A percentile compares a stretch with the other conserved stretches of the same genome.
These are phyloP conservation scores for Spodoptera picta DNA, from an alignment of 2,888 invertebrate species.

Conservation along the genomic window DNA sequence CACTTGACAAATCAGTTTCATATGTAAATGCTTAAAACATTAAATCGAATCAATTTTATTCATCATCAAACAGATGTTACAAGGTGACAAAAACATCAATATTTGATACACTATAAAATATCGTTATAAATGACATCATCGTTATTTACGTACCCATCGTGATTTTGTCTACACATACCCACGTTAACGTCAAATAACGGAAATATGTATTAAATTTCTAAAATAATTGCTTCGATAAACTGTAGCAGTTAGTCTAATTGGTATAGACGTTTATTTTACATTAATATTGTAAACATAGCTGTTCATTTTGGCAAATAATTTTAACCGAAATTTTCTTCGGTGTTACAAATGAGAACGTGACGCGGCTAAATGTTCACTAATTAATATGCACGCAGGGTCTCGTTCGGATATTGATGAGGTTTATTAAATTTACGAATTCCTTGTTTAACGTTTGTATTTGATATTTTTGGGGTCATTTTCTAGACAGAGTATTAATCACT, in stretches of 20 bases:
- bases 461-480: too few relatives aligned
- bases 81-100: too few relatives aligned
- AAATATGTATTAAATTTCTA: not conserved
- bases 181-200: not conserved
- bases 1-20: too few relatives aligned
- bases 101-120: too few relatives aligned
- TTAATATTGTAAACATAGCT: constrained; percentile 9
- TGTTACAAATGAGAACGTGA: constrained; percentile 18
- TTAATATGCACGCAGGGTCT: constrained; percentile 18
- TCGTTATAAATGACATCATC: too few relatives aligned
- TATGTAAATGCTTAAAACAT: too few relatives aligned
- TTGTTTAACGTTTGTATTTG: not conserved
- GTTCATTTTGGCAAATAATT: constrained; percentile 25
- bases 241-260: constrained; percentile 1
- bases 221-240: constrained; percentile 15
- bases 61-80: too few relatives aligned
- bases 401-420: constrained; percentile 7
- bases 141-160: too few relatives aligned
- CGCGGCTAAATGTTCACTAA: constrained; percentile 27
- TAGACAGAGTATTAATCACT: too few relatives aligned
- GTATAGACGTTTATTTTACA: constrained; percentile 13
- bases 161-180: too few relatives aligned
- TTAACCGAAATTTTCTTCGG: constrained; percentile 18
- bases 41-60: too few relatives aligned
- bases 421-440: constrained; percentile 1